Evolutionary conservation across 2,888 invertebrate species (phyloP).

Genomic region (Cosmorhoe ocellata): DNA sequence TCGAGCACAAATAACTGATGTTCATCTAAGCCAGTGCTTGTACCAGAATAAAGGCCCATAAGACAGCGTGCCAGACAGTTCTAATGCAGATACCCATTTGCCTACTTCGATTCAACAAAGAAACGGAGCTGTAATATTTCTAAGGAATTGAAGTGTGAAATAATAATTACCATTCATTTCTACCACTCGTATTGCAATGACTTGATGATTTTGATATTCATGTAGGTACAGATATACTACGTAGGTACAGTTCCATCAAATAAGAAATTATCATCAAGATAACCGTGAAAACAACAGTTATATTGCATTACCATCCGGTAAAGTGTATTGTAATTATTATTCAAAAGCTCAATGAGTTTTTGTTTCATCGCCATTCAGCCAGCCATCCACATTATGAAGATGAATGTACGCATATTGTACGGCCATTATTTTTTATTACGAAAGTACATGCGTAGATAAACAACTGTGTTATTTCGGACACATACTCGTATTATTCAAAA

Average conservation of each 20-base stretch:
- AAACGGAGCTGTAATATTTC: slow-evolving; percentile 9
- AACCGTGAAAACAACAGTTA: slow-evolving; percentile 39
- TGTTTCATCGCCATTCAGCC: slow-evolving; percentile 34
- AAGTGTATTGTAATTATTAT: slow-evolving; percentile 36
- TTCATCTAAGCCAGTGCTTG: background rate
- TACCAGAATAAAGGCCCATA: slow-evolving; percentile 11
- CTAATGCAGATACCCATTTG: slow-evolving; percentile 15
- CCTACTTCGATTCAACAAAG: slow-evolving; percentile 17
- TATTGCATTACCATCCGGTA: slow-evolving; percentile 30
- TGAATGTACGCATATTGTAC: slow-evolving; percentile 26
- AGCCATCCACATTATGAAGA: slow-evolving; percentile 27
- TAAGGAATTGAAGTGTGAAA: slow-evolving; percentile 16
- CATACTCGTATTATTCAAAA: background rate
- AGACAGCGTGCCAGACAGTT: slow-evolving; percentile 10
- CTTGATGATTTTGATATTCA: slow-evolving; percentile 30
- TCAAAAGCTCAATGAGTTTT: slow-evolving; percentile 37
- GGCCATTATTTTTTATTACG: slow-evolving; percentile 25
- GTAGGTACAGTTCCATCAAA: slow-evolving; percentile 30
- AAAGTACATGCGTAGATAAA: slow-evolving; percentile 3
- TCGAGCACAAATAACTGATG: slow-evolving; percentile 18
- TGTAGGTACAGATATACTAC: slow-evolving; percentile 16
- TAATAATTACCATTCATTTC: slow-evolving; percentile 19
- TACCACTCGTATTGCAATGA: slow-evolving; percentile 28
- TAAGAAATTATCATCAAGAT: slow-evolving; percentile 34
- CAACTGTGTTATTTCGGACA: slow-evolving; percentile 1